Evolutionary conservation across 2,113 vertebrate species (phyloP), one percentile per base, ranked within the genome.

Genomic region (Lanius collurio): DNA sequence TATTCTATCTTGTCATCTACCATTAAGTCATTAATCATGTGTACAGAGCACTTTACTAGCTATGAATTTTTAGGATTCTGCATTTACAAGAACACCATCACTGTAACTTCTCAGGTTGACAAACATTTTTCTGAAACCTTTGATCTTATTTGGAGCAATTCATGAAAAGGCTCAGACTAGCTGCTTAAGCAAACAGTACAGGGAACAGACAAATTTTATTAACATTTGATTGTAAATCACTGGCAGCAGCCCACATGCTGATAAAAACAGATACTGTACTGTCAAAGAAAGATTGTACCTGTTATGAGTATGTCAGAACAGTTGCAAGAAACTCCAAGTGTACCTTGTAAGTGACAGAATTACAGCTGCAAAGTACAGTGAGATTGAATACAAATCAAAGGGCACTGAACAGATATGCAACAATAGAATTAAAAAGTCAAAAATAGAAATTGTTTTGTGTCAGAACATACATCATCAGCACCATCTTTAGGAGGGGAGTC

Each of bases 1-100:
- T 96, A 68, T 96, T 95, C 96, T 97, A 55, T 96, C 96, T 98
- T 91, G 64, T 97, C 96, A 97, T 98, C 97, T 97, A 64, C 95
- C 92, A 97, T 91, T 89, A 96, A 98, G 78, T 67, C 92, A 92
- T 97, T 97, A 97, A 92, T 97, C 93, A 83, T 92, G 94, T 92
- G 83, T 96, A 87, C 92, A 89, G 57, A 94, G 85, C 86, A 93
- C 87, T 97, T 97, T 96, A 94, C 90, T 83, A 92, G 89, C 90
- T 95, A 97, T 94, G 96, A 96, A 93, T 97, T 97, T 98, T 95
- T 86, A 88, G 89, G 44, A 92, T 93, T 89, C 65, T 71, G 79
- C 46, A 41, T 95, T 97, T 96, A 96, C 94, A 96, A 96, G 89
- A 69, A 80, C 73, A 47, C 41, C 79, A 94, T 27, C 20, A 16